A percentile compares a stretch with the other conserved stretches of the same genome.
phyloP scores from a whole-genome alignment of 2,113 vertebrate genomes.

The Alces alces region DNA sequence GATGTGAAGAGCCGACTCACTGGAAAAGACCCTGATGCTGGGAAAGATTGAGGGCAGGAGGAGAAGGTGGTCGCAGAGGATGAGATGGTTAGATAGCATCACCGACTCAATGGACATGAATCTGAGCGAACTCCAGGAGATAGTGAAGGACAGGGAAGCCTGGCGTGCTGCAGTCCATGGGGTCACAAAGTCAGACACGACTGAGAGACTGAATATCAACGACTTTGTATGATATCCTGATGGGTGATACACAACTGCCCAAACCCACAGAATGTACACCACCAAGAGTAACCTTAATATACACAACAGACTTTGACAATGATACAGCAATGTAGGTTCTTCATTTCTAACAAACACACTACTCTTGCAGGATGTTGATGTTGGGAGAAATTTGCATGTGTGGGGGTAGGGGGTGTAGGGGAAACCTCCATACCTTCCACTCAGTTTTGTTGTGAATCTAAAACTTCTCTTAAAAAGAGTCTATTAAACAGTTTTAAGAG shows the following conservation, averaged over 20 bases:
- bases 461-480: neutral
- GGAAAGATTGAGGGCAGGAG: neutral
- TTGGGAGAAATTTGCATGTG: neutral
- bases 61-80: neutral
- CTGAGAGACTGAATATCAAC: neutral
- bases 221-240: accelerated
- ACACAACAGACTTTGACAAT: neutral
- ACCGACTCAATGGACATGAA: neutral
- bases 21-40: neutral
- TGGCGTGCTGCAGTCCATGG: neutral
- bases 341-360: neutral
- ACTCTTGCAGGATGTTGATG: neutral
- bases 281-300: no score
- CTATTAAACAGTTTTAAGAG: neutral
- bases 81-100: neutral
- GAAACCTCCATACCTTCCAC: neutral
- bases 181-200: neutral
- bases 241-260: neutral
- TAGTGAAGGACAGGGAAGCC: neutral
- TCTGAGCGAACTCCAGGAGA: neutral
- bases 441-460: neutral
- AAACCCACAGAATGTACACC: neutral
- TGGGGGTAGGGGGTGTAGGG: no score
- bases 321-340: neutral
- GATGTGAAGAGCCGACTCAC: neutral